Evolutionary conservation across 1,140 invertebrate species (phyloP), one percentile per base, ranked within the genome.

Genomic region (Eufriesea mexicana): DNA sequence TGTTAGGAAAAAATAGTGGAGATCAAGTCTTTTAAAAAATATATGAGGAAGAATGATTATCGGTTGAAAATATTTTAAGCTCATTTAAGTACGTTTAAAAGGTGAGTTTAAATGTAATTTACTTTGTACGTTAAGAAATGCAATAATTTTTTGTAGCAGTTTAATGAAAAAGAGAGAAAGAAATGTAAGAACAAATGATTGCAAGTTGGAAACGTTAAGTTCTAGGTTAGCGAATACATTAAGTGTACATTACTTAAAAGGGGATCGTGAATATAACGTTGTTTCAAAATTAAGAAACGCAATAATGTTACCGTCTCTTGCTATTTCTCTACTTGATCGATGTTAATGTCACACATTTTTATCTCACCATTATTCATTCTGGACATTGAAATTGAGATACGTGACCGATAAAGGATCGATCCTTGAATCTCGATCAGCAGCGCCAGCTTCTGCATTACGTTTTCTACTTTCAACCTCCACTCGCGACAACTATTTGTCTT

Each of bases 401-500:
- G 14, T 18, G n/a, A 66, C 47, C 54, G n/a, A 66, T 54, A 55
- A 64, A 67, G n/a, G 51, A 76, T 66, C 73, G n/a, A 76, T 82
- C 49, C 73, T 67, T 67, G 51, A 68, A 54, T 59, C 42, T 67
- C 35, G 79, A 81, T 81, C 51, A 42, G 18, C n/a, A 16, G n/a
- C 14, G 28, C 51, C 61, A 49, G 62, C 54, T 51, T 59, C 62
- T 25, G 28, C 25, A 18, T 82, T 68, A 57, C 7, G 49, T 81
- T 71, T 76, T 54, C 47, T 54, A 61, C n/a, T 55, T 71, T 23
- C 45, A 59, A 61, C 55, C 61, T 78, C 71, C 18, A 55, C 35
- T 59, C 59, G 75, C 75, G 61, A 74, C 51, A 68, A 66, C 51
- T 77, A 89, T 88, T 76, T 79, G 62, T 89, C 84, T 89, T 88